These are phyloP conservation scores for Phaedon cochleariae DNA, from an alignment of 2,888 invertebrate genomes.

Conservation along the genomic window DNA sequence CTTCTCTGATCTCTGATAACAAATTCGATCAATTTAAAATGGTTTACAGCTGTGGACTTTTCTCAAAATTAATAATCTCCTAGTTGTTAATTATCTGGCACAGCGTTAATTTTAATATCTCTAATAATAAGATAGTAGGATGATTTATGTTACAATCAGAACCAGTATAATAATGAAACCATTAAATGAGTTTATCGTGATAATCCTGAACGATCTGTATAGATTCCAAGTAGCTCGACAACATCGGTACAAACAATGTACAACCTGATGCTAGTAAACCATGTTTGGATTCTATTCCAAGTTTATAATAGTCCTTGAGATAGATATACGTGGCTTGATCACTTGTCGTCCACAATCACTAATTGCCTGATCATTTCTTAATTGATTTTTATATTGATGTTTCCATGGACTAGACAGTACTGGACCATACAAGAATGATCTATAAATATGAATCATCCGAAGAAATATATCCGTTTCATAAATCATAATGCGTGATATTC, in stretches of 20 bases:
- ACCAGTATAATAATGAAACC: conserved; percentile 55
- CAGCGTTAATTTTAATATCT: conserved; percentile 51
- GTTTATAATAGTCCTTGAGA: conserved; percentile 15
- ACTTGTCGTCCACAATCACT: not conserved
- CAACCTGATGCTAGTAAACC: conserved; percentile 48
- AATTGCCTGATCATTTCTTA: not conserved
- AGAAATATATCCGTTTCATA: too few relatives aligned
- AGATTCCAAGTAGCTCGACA: conserved; percentile 42
- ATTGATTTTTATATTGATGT: not conserved
- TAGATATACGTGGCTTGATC: not conserved
- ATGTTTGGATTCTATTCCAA: conserved; percentile 14
- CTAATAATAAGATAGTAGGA: conserved; percentile 47
- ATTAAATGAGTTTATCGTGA: conserved; percentile 54
- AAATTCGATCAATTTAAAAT: conserved; percentile 29
- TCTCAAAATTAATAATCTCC: conserved; percentile 35
- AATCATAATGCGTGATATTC: too few relatives aligned
- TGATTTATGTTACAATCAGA: conserved; percentile 51
- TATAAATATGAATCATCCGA: too few relatives aligned
- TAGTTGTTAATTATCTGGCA: conserved; percentile 42
- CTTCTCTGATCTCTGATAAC: conserved; percentile 23
- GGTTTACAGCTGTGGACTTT: conserved; percentile 27
- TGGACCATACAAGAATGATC: too few relatives aligned
- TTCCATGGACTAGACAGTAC: too few relatives aligned
- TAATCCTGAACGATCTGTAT: conserved; percentile 51
- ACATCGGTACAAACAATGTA: conserved; percentile 37